Evolutionary conservation across 1,140 invertebrate species (phyloP).

Genomic region (Bombus sibiricus): DNA sequence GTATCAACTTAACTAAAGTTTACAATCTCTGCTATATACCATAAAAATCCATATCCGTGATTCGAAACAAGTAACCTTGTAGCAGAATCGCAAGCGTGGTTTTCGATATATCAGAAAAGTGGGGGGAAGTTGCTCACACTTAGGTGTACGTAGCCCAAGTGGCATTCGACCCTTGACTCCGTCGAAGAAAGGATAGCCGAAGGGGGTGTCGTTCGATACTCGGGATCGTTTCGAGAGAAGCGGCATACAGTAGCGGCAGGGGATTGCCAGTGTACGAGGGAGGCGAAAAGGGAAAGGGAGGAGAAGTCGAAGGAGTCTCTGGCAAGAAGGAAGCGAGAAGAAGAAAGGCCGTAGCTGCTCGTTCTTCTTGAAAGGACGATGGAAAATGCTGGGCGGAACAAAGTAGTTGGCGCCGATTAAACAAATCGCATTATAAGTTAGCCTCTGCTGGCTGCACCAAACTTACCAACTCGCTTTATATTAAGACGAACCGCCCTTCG

Average conservation of each 20-base stretch:
- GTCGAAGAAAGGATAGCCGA: slow-evolving; percentile 18
- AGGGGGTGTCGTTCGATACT: slow-evolving; percentile 52
- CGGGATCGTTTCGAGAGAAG: slow-evolving; percentile 40
- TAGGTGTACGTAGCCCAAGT: background rate
- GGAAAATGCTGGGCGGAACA: slow-evolving; percentile 70
- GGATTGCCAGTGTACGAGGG: background rate
- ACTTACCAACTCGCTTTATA: slow-evolving; percentile 80
- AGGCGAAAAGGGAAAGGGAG: background rate
- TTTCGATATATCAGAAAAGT: background rate
- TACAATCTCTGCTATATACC: background rate
- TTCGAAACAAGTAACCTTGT: background rate
- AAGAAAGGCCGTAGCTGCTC: slow-evolving; percentile 46
- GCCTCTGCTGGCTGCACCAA: slow-evolving; percentile 77
- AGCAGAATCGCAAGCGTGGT: background rate
- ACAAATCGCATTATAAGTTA: slow-evolving; percentile 83
- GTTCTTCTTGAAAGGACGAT: slow-evolving; percentile 56
- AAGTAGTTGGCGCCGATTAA: slow-evolving; percentile 82
- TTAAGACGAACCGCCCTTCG: slow-evolving; percentile 79
- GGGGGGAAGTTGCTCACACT: slow-evolving; percentile 2
- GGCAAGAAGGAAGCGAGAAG: slow-evolving; percentile 18
- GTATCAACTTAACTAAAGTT: background rate
- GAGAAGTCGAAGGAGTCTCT: slow-evolving; percentile 7
- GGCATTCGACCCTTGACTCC: slow-evolving; percentile 30
- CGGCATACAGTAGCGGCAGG: too few species aligned
- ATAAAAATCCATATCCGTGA: slow-evolving; percentile 2